Percentiles rank a stretch among this genome's conserved stretches.
These are phyloP conservation scores for Orthosia gothica DNA, from an alignment of 2,888 invertebrate species.

Conservation along the genomic window DNA sequence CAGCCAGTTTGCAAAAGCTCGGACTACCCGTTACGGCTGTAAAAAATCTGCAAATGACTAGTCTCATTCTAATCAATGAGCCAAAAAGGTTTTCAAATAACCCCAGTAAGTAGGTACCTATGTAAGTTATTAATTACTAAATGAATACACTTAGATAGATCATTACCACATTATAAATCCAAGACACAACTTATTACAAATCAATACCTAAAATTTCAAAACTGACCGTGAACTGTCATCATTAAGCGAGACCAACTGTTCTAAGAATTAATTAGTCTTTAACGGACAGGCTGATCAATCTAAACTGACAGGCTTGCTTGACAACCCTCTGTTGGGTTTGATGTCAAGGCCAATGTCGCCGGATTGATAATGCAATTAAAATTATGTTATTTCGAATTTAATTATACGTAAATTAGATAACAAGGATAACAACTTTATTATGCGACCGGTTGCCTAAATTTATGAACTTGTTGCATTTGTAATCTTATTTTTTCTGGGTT, in stretches of 20 bases:
- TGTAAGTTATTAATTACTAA: not conserved
- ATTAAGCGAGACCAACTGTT: constrained; percentile 56
- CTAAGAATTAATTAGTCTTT: constrained; percentile 49
- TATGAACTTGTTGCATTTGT: constrained; percentile 15
- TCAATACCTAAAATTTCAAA: constrained; percentile 35
- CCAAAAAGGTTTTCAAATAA: no score
- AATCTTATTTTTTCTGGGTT: not conserved
- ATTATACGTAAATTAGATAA: not conserved
- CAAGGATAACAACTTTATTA: not conserved
- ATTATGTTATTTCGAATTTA: constrained; percentile 1
- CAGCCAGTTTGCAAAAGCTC: no score
- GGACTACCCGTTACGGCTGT: no score
- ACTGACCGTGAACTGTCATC: constrained; percentile 65
- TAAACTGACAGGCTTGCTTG: constrained; percentile 42
- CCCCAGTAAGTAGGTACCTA: no score
- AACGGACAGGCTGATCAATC: constrained; percentile 55
- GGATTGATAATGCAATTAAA: constrained; percentile 19
- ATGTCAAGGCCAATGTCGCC: constrained; percentile 63
- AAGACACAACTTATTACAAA: constrained; percentile 6
- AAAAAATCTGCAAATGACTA: no score
- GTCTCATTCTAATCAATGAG: no score
- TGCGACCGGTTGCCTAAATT: not conserved
- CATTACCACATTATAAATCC: constrained; percentile 3
- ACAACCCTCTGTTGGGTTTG: constrained; percentile 33
- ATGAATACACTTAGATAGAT: not conserved